Percentiles rank a stretch among this genome's conserved stretches.
phyloP scores from a whole-genome alignment of 2,888 invertebrate species.

The Stictocephala bisonia region DNA sequence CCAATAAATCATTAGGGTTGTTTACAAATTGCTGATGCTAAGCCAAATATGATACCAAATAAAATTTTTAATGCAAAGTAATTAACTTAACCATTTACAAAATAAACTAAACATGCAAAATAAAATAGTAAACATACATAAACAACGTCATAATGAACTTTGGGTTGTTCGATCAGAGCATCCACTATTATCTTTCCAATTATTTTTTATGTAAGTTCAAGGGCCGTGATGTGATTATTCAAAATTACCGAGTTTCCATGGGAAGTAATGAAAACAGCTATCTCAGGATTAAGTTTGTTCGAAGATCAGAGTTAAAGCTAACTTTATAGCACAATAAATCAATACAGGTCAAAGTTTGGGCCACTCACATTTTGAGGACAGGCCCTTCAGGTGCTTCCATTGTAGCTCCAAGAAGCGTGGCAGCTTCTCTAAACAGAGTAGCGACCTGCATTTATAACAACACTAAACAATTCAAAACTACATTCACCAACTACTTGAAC shows the following conservation, averaged over 20 bases:
- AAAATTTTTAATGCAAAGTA: no score
- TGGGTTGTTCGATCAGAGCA: conserved; percentile 8
- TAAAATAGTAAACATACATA: conserved; percentile 28
- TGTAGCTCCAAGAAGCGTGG: conserved; percentile 74
- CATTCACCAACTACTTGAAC: conserved; percentile 41
- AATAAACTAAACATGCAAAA: conserved; percentile 37
- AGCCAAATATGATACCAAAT: no score
- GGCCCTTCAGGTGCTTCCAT: conserved; percentile 65
- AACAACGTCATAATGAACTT: conserved; percentile 30
- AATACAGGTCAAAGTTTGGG: conserved; percentile 41
- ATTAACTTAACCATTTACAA: no score
- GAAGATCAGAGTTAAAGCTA: conserved; percentile 28
- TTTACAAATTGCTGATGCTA: no score
- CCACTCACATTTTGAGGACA: conserved; percentile 61
- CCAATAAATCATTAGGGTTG: no score
- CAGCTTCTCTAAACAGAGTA: conserved; percentile 75
- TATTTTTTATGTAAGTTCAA: conserved; percentile 15
- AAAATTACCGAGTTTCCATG: conserved; percentile 11
- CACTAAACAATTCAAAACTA: conserved; percentile 50
- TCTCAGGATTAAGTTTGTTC: not conserved
- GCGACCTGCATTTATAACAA: conserved; percentile 72
- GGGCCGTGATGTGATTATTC: conserved; percentile 6
- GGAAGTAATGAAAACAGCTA: conserved; percentile 18
- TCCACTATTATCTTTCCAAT: conserved; percentile 19
- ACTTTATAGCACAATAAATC: conserved; percentile 38